Conservation (phyloP, 1,140 invertebrate species). For the Hesperophylax magnus region DNA sequence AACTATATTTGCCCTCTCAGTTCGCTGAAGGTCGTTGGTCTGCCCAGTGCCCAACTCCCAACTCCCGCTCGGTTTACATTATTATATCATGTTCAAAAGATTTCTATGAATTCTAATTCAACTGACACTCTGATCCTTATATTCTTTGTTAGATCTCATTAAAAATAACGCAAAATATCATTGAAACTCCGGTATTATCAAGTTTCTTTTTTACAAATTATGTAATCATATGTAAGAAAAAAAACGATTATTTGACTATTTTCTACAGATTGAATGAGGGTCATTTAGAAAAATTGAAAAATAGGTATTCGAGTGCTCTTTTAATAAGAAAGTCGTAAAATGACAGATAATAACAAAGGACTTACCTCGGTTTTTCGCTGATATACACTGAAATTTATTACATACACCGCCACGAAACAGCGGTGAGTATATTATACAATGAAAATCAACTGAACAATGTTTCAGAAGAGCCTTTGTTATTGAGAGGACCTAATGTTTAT, state of each 20-base stretch:
- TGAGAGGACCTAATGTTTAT: background rate
- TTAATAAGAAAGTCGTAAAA: background rate
- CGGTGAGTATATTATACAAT: background rate
- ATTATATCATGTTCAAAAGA: background rate
- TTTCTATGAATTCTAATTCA: background rate
- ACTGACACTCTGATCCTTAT: background rate
- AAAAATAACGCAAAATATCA: background rate
- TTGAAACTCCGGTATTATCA: background rate
- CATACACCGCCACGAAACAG: background rate
- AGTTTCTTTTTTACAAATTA: constrained; percentile 1
- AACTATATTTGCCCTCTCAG: constrained; percentile 12
- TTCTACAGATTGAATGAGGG: background rate
- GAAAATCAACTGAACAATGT: background rate
- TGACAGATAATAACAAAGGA: constrained; percentile 19
- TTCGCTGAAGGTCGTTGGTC: background rate
- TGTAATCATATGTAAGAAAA: background rate
- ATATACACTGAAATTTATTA: background rate
- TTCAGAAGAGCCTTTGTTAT: constrained; percentile 2
- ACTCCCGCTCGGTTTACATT: background rate
- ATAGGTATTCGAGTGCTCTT: background rate
- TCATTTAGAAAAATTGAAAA: background rate
- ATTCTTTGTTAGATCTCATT: background rate
- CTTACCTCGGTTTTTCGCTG: constrained; percentile 6
- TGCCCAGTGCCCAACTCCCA: background rate
- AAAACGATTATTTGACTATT: background rate